Conservation (phyloP, 64 coral and sea anemone genomes). For the Exaiptasia diaphana region DNA sequence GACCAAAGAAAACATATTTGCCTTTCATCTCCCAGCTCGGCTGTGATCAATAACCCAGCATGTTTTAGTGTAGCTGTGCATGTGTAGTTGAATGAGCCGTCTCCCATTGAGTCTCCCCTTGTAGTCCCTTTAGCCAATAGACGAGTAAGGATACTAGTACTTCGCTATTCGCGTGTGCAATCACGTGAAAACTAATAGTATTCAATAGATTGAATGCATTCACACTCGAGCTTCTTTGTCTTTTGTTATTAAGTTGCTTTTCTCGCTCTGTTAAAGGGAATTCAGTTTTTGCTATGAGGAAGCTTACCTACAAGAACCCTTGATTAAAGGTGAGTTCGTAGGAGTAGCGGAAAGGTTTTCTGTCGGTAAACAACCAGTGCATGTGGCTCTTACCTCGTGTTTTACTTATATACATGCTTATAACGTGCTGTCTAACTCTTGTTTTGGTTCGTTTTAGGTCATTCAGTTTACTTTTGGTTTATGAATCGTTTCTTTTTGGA, state of each 20-base stretch:
- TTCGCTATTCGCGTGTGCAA: not conserved
- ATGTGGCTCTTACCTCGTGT: not conserved
- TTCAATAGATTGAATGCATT: not conserved
- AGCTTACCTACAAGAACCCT: not conserved
- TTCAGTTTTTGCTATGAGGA: not conserved
- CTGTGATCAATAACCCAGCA: not conserved
- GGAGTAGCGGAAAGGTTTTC: not conserved
- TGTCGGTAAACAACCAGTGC: not conserved
- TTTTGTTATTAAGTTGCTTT: not conserved
- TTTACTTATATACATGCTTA: no score
- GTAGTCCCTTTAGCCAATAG: not conserved
- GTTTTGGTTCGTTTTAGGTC: not conserved
- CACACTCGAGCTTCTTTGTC: not conserved
- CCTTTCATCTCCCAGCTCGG: not conserved
- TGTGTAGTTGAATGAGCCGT: not conserved
- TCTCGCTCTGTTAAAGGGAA: not conserved
- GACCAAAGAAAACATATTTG: constrained; percentile 3
- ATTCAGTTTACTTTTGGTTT: not conserved
- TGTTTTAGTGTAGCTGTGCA: not conserved
- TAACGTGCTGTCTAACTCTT: not conserved
- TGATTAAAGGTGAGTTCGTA: not conserved
- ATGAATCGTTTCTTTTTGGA: not conserved
- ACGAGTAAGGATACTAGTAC: not conserved
- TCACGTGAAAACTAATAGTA: not conserved
- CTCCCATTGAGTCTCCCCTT: not conserved